Percentiles rank a stretch among this genome's conserved stretches.
Conservation (phyloP, 1,140 invertebrate species). For the Drosophila pectinifera region DNA sequence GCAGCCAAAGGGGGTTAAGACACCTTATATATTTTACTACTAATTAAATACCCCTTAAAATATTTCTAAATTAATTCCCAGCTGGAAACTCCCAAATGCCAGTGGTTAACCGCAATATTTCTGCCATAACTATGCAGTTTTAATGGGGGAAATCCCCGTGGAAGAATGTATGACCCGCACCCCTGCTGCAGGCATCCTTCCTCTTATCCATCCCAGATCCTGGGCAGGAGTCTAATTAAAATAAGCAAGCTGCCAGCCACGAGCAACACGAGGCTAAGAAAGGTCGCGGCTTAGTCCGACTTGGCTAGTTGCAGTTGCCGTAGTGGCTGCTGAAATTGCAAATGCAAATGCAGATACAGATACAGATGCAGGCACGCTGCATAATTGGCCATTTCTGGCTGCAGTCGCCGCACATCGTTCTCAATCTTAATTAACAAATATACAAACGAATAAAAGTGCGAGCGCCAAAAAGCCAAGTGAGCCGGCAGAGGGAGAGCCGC, state of each 20-base stretch:
- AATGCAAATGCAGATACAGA: conserved; percentile 44
- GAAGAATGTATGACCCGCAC: conserved; percentile 12
- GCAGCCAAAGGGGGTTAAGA: conserved; percentile 39
- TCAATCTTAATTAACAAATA: conserved; percentile 84
- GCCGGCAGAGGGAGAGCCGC: neutral
- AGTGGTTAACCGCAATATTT: conserved; percentile 19
- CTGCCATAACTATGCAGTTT: conserved; percentile 2
- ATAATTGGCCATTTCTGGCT: conserved; percentile 82
- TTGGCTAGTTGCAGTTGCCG: conserved; percentile 35
- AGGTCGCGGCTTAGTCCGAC: conserved; percentile 37
- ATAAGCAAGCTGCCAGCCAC: conserved; percentile 41
- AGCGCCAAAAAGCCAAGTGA: conserved; percentile 29
- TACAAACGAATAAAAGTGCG: conserved; percentile 73
- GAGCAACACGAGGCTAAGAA: conserved; percentile 22
- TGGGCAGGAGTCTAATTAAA: conserved; percentile 48
- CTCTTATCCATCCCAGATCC: conserved; percentile 20
- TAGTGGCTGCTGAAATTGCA: conserved; percentile 20
- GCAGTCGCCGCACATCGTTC: conserved; percentile 79
- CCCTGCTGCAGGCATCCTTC: conserved; percentile 11
- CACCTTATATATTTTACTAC: conserved; percentile 1
- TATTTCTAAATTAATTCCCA: too few species aligned
- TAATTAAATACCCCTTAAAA: too few species aligned
- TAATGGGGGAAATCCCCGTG: conserved; percentile 5
- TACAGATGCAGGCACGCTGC: conserved; percentile 72
- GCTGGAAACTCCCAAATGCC: conserved; percentile 15